Evolutionary conservation across 2,888 invertebrate species (phyloP).

Genomic region (Strigamia transsilvanica): DNA sequence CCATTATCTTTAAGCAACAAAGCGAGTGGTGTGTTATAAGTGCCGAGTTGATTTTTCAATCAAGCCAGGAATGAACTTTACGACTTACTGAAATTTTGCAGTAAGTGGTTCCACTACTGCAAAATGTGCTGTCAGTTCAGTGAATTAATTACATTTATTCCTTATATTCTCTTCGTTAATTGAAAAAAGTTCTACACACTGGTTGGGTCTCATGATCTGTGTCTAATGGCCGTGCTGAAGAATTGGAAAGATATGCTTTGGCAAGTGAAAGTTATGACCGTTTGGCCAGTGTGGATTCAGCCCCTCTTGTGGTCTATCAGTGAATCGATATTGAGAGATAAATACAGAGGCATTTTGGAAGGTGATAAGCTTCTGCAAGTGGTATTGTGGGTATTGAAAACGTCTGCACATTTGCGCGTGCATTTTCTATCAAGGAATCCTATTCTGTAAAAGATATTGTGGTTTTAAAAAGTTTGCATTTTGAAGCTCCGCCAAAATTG

Average conservation of each 20-base stretch:
- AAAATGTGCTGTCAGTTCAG: too few species aligned
- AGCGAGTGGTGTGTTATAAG: too few species aligned
- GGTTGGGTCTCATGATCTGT: not conserved
- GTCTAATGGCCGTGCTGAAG: constrained; percentile 40
- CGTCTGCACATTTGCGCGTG: constrained; percentile 37
- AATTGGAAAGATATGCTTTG: constrained; percentile 25
- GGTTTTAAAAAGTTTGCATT: constrained; percentile 14
- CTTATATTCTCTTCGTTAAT: not conserved
- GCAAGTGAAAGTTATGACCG: constrained; percentile 14
- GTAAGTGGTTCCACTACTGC: too few species aligned
- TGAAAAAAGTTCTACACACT: too few species aligned
- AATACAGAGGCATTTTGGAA: not conserved
- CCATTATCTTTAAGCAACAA: too few species aligned
- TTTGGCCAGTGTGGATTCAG: constrained; percentile 29
- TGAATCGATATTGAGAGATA: constrained; percentile 26
- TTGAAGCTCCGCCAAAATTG: constrained; percentile 37
- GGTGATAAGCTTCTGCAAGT: constrained; percentile 38
- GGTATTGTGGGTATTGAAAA: constrained; percentile 47
- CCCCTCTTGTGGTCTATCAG: constrained; percentile 28
- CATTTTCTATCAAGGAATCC: not conserved
- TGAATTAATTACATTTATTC: not conserved
- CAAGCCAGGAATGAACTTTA: too few species aligned
- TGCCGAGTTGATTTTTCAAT: too few species aligned
- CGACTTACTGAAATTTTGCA: too few species aligned
- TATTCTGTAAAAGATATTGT: not conserved